phyloP scores from a whole-genome alignment of 2,888 invertebrate species.

The Aplocera efformata region DNA sequence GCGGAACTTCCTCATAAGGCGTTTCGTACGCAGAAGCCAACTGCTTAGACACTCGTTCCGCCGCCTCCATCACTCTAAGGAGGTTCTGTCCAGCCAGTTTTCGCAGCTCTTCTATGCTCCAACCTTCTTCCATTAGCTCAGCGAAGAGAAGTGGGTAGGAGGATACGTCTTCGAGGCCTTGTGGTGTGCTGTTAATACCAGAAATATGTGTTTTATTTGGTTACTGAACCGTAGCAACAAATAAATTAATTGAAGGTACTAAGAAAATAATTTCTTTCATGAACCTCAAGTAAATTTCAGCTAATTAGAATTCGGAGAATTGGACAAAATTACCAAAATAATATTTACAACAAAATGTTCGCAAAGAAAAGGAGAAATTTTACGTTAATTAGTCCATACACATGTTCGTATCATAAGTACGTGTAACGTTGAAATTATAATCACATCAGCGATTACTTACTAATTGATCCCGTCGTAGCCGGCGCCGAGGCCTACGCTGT shows the following conservation, averaged over 20 bases:
- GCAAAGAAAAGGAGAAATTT: too few species aligned
- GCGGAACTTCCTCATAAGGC: slow-evolving; percentile 86
- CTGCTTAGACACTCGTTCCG: slow-evolving; percentile 86
- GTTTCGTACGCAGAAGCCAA: slow-evolving; percentile 85
- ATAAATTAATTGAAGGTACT: too few species aligned
- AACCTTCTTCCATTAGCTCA: slow-evolving; percentile 88
- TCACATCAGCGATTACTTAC: slow-evolving; percentile 81
- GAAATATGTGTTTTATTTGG: background rate
- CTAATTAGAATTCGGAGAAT: too few species aligned
- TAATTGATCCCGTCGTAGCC: slow-evolving; percentile 95
- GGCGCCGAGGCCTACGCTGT: slow-evolving; percentile 93
- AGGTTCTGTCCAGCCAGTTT: slow-evolving; percentile 89
- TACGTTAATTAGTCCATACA: too few species aligned
- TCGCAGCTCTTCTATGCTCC: slow-evolving; percentile 88
- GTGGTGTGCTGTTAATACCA: slow-evolving; percentile 83
- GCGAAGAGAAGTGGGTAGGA: slow-evolving; percentile 89
- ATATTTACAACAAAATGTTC: too few species aligned
- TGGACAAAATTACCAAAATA: too few species aligned
- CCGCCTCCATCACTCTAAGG: slow-evolving; percentile 85
- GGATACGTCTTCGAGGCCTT: slow-evolving; percentile 90
- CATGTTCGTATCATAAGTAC: too few species aligned
- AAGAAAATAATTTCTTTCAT: too few species aligned
- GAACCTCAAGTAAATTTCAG: too few species aligned
- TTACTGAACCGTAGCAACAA: too few species aligned
- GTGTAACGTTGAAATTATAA: slow-evolving; percentile 2